phyloP scores from a whole-genome alignment of 2,113 vertebrate species.

The Casuarius casuarius region DNA sequence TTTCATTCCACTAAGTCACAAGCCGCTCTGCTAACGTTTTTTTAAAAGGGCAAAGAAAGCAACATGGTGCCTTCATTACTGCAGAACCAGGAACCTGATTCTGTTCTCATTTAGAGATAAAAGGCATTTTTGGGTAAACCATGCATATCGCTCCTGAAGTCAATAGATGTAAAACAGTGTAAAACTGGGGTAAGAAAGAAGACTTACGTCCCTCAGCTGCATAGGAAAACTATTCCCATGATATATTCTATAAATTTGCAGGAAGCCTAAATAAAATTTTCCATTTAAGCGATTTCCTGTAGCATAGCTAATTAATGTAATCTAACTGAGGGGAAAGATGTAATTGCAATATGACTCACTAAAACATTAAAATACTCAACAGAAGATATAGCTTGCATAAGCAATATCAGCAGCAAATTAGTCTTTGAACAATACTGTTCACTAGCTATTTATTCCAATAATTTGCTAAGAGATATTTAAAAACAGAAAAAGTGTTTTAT shows the following conservation, averaged over 20 bases:
- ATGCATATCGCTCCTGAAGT: conserved; percentile 18
- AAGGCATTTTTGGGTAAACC: conserved; percentile 34
- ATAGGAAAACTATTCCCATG: conserved; percentile 33
- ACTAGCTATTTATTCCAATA: conserved; percentile 30
- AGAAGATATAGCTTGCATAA: conserved; percentile 64
- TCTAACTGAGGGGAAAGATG: conserved; percentile 45
- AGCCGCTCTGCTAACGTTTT: neutral
- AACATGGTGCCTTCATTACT: neutral
- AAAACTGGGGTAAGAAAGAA: conserved; percentile 29
- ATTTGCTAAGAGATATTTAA: conserved; percentile 27
- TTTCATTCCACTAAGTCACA: neutral
- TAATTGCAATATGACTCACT: conserved; percentile 62
- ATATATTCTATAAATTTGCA: conserved; percentile 48
- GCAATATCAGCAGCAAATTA: conserved; percentile 44
- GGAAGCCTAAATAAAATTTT: conserved; percentile 63
- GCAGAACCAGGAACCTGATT: neutral
- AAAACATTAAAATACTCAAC: conserved; percentile 51
- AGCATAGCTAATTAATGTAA: conserved; percentile 64
- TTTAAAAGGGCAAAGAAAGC: neutral
- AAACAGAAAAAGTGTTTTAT: neutral
- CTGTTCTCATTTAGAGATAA: conserved; percentile 28
- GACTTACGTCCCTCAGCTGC: neutral
- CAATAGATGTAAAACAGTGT: conserved; percentile 18
- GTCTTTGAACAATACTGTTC: conserved; percentile 47
- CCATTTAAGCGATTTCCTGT: conserved; percentile 58